Base-by-base conservation (phyloP, 2,797 vertebrate species). In the Clamator glandarius region DNA sequence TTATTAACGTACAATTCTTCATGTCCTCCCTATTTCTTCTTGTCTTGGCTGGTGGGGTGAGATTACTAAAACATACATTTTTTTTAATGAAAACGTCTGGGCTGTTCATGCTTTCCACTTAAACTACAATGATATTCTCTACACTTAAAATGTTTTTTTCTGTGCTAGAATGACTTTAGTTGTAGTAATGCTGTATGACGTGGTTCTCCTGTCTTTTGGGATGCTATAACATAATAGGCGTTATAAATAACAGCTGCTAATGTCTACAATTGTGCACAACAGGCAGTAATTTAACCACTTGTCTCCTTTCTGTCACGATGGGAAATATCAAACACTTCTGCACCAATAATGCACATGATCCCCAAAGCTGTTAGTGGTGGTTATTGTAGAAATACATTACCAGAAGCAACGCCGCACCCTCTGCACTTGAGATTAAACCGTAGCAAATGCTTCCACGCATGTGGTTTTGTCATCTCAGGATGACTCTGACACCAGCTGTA, bases 221-320 rank as follows among this genome's bases (percentile, higher is more conserved):
- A 94, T 88, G 63, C 89, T 79, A 52, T 67, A 92, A 54, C 44
- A 85, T 88, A 92, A 91, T 77, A 89, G 67, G 36, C 64, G 50
- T 86, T 95, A 88, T 95, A 95, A 96, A 89, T 92, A 96, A 76
- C 76, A 88, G 52, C 76, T 87, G 67, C 41, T 93, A 86, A 88
- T 95, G 85, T 76, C 91, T 96, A 72, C 66, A 87, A 7, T 95
- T 5, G 7, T 92, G 62, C 67, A 84, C 87, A 89, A 66, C 67
- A 96, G 87, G 70, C 89, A 82, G 77, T 68, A 88, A 90, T 90
- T 95, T 94, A 95, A 89, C 81, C 52, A 82, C 75, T 92, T 88
- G 55, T 86, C 76, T 94, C n/a, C 75, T 68, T 78, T 90, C 62
- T 75, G 79, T 91, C 79, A 84, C 4, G 0, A 73, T 64, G 73